phyloP scores from a whole-genome alignment of 2,888 invertebrate genomes.

The Eumerus sabulonum region DNA sequence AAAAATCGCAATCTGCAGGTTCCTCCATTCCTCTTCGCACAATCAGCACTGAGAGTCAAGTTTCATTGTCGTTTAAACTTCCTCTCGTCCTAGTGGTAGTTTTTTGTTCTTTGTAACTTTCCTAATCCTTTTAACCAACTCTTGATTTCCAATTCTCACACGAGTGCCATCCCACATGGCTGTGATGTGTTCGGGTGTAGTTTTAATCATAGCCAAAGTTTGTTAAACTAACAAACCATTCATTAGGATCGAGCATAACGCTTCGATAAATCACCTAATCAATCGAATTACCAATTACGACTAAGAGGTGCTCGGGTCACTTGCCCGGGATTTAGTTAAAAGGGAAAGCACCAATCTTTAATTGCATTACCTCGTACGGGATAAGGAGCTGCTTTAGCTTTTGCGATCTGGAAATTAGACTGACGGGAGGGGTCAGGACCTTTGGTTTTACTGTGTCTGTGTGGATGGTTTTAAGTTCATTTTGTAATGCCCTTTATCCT shows the following conservation, averaged over 20 bases:
- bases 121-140: too few species aligned
- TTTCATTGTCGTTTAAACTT: too few species aligned
- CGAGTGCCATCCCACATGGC: too few species aligned
- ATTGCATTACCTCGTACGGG: constrained; percentile 58
- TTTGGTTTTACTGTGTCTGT: background rate
- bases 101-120: too few species aligned
- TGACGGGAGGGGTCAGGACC: constrained; percentile 20
- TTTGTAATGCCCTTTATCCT: constrained; percentile 41
- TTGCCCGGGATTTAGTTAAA: constrained; percentile 20
- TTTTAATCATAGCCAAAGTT: constrained; percentile 69
- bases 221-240: constrained; percentile 70
- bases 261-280: constrained; percentile 72
- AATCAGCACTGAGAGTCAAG: too few species aligned
- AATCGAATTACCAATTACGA: constrained; percentile 70
- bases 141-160: too few species aligned
- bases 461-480: constrained; percentile 42
- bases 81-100: too few species aligned
- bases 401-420: constrained; percentile 17
- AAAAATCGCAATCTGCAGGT: too few species aligned
- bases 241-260: constrained; percentile 70
- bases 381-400: constrained; percentile 36
- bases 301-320: constrained; percentile 14
- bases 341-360: constrained; percentile 48
- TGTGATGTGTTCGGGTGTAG: background rate
- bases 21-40: too few species aligned